Evolutionary conservation across 2,888 invertebrate genomes (phyloP), one percentile per base, ranked within the genome.

Genomic region (Patella pellucida): DNA sequence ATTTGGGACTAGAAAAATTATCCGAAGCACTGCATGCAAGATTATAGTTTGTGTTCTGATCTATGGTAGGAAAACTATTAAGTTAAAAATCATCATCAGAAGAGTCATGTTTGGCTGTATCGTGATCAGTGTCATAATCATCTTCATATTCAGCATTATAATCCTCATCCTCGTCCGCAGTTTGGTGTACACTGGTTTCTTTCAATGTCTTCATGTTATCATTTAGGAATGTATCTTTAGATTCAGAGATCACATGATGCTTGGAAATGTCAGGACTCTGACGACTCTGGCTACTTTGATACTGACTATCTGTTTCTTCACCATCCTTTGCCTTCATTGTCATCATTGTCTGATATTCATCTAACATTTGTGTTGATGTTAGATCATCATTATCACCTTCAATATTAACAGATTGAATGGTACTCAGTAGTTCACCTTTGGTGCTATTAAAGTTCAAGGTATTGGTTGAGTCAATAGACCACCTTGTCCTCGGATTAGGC

Each of bases 271-370:
- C 41, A 41, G 23, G 54, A 56, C 62, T 56, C 31, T 1, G 70
- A 31, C 5, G 69, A 56, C 41, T 68, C 12, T 19, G 67, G 19
- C 3, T 68, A 41, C 41, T 41, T 9, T 41, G 41, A 41, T 41
- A 41, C 41, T 41, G 41, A 41, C 41, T 41, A 41, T 41, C 41
- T 41, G 41, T 41, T 41, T 41, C 41, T 41, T 41, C 52, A 19
- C 68, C 52, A 15, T 69, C 69, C 11, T 41, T 71, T 19, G 83
- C 85, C 52, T 81, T 76, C 14, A 75, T 78, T 12, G 80, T 82
- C 19, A 87, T 83, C 51, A 80, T 81, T 72, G 82, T 76, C 78
- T 86, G 83, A 68, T 87, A 87, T 69, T 82, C 80, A 73, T 83
- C 79, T 69, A 86, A 77, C 1, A 83, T 83, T 52, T 83, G 85